A percentile compares a stretch with the other conserved stretches of the same genome.
phyloP scores from a whole-genome alignment of 2,113 vertebrate genomes.

The Melanostigma gelatinosum region DNA sequence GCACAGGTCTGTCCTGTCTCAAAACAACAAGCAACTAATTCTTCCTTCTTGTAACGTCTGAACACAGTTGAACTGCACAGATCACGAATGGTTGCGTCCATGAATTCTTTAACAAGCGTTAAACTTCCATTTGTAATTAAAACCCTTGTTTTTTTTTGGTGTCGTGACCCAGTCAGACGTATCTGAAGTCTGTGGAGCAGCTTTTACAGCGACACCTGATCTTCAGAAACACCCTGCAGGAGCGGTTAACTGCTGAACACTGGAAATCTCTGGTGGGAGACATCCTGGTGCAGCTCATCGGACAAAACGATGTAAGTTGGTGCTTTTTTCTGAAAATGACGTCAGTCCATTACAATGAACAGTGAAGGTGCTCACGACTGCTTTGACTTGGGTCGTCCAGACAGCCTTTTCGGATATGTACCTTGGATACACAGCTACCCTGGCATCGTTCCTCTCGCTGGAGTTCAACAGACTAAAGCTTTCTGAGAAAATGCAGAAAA shows the following conservation, averaged over 20 bases:
- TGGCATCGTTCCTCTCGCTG: constrained; percentile 76
- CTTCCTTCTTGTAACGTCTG: not conserved
- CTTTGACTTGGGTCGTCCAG: constrained; percentile 59
- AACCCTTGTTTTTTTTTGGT: not conserved
- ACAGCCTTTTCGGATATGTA: constrained; percentile 79
- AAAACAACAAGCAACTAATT: not conserved
- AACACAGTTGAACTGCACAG: not conserved
- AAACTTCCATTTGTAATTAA: not conserved
- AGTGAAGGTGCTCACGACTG: accelerated
- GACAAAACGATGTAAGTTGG: constrained; percentile 76
- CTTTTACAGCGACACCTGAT: constrained; percentile 80
- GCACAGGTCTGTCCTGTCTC: not conserved
- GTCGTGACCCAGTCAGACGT: constrained; percentile 70
- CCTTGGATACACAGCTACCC: constrained; percentile 72
- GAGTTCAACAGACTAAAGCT: constrained; percentile 65
- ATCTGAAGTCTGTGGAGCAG: constrained; percentile 76
- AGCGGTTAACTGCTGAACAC: constrained; percentile 73
- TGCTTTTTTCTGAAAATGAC: not conserved
- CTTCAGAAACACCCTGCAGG: constrained; percentile 84
- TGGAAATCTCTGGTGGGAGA: constrained; percentile 82
- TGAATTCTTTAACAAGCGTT: not conserved
- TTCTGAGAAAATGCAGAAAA: constrained; percentile 47
- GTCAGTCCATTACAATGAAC: not conserved
- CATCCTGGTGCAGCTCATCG: constrained; percentile 81
- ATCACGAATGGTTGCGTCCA: not conserved